Evolutionary conservation across 2,888 invertebrate species (phyloP).

Genomic region (Glyphotaelius pellucidus): DNA sequence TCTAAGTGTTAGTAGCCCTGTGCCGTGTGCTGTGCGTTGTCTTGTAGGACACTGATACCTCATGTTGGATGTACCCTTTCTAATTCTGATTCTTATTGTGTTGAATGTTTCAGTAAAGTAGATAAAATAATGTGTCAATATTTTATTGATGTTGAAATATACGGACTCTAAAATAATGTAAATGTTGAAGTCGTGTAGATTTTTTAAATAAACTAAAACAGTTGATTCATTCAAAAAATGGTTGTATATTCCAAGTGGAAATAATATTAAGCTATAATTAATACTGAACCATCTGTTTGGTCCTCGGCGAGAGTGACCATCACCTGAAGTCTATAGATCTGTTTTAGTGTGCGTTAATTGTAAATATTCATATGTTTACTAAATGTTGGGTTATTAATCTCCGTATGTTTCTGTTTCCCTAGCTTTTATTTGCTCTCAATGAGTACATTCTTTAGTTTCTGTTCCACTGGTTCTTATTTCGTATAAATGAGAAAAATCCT

Average conservation of each 20-base stretch:
- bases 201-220: constrained; percentile 40
- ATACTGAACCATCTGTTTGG: not conserved
- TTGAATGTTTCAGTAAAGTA: constrained; percentile 41
- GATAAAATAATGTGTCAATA: constrained; percentile 45
- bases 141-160: constrained; percentile 52
- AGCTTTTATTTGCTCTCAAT: too few species aligned
- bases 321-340: not conserved
- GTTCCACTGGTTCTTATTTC: not conserved
- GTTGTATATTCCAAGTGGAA: constrained; percentile 42
- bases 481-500: too few species aligned
- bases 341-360: not conserved
- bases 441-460: not conserved
- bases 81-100: constrained; percentile 21
- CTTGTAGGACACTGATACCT: constrained; percentile 28
- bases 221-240: constrained; percentile 36
- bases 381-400: not conserved
- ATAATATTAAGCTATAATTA: constrained; percentile 42
- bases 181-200: constrained; percentile 48
- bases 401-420: not conserved
- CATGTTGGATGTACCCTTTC: constrained; percentile 41
- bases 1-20: constrained; percentile 43
- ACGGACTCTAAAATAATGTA: constrained; percentile 40
- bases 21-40: constrained; percentile 22
- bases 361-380: not conserved
- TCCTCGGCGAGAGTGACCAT: constrained; percentile 4